Conservation (phyloP, 2,797 vertebrate species). For the Rhadinocentrus ornatus region DNA sequence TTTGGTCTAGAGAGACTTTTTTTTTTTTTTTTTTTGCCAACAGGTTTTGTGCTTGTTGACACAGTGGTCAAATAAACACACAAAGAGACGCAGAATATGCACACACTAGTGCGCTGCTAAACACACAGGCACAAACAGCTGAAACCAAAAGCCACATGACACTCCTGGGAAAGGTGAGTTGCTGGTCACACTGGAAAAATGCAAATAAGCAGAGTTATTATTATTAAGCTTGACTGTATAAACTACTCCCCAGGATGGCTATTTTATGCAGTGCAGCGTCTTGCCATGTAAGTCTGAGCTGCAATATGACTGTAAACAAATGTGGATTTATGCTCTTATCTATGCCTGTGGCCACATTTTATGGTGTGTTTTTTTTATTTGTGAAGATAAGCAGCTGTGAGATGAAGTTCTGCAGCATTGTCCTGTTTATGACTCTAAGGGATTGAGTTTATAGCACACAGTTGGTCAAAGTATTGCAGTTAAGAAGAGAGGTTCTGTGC, state of each 20-base stretch:
- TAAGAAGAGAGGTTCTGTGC: conserved; percentile 3
- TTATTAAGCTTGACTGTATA: conserved; percentile 23
- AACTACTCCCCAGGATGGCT: conserved; percentile 33
- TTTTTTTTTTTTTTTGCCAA: conserved; percentile 39
- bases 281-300: conserved; percentile 45
- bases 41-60: conserved; percentile 38
- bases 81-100: background rate
- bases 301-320: conserved; percentile 69
- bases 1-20: conserved; percentile 8
- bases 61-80: conserved; percentile 27
- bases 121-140: conserved; percentile 37
- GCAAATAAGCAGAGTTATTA: conserved; percentile 61
- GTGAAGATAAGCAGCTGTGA: conserved; percentile 58
- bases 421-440: conserved; percentile 39
- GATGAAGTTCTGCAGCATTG: conserved; percentile 17
- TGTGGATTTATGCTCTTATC: conserved; percentile 62
- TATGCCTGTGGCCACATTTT: conserved; percentile 52
- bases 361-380: conserved; percentile 31
- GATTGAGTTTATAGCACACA: conserved; percentile 24
- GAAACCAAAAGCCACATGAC: conserved; percentile 38
- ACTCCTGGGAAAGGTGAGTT: conserved; percentile 71
- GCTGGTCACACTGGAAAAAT: conserved; percentile 43
- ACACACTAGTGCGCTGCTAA: conserved; percentile 25
- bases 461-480: conserved; percentile 14
- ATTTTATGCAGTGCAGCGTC: conserved; percentile 47